Conservation (phyloP, 2,888 invertebrate genomes). For the Campopleginae sp. region DNA sequence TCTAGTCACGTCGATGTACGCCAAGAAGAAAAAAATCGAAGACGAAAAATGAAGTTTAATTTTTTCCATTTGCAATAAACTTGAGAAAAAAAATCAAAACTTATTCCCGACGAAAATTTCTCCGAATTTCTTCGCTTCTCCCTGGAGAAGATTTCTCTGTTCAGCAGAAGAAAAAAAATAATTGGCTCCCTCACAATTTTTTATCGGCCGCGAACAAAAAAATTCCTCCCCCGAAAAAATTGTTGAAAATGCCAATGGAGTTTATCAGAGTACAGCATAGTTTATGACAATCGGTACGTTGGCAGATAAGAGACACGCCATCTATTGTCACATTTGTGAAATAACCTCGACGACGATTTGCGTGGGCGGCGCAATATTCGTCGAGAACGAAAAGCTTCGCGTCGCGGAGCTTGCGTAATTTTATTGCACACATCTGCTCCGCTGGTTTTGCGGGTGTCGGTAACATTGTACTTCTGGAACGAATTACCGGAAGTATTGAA, state of each 20-base stretch:
- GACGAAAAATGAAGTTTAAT: background rate
- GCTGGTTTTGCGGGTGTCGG: conserved; percentile 50
- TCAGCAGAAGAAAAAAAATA: too few relatives aligned
- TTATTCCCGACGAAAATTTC: too few relatives aligned
- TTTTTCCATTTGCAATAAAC: background rate
- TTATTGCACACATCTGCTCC: conserved; percentile 17
- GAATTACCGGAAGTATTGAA: conserved; percentile 55
- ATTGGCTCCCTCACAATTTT: too few relatives aligned
- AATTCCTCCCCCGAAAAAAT: too few relatives aligned
- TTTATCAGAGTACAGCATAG: too few relatives aligned
- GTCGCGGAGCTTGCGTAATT: conserved; percentile 41
- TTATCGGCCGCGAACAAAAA: too few relatives aligned
- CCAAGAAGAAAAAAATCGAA: background rate
- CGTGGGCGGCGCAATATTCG: conserved; percentile 28
- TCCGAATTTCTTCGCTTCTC: too few relatives aligned
- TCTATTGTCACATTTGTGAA: conserved; percentile 44
- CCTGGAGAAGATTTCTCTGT: too few relatives aligned
- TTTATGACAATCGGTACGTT: conserved; percentile 1
- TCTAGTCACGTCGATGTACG: background rate
- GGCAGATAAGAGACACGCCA: conserved; percentile 41
- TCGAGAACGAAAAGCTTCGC: conserved; percentile 23
- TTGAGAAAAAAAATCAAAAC: too few relatives aligned
- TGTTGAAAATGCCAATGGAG: too few relatives aligned
- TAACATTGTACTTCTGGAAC: conserved; percentile 51
- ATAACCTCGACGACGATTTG: background rate